A percentile compares a stretch with the other conserved stretches of the same genome.
Evolutionary conservation across 2,113 vertebrate species (phyloP).

Genomic region (Microcebus murinus): DNA sequence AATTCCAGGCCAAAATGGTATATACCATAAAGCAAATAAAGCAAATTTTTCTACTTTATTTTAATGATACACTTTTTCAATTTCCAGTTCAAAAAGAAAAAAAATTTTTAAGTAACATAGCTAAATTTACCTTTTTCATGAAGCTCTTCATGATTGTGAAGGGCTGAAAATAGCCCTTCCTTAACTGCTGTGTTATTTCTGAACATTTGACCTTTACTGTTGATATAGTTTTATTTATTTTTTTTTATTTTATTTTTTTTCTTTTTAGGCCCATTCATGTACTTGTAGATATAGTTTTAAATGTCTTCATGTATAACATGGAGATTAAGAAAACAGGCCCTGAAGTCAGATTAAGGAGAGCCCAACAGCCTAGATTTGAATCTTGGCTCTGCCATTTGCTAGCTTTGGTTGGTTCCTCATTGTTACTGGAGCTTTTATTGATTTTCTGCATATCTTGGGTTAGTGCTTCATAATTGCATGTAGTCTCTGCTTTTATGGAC

Average conservation of each 20-base stretch:
- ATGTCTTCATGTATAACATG: neutral
- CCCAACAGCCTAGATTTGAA: neutral
- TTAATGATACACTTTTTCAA: neutral
- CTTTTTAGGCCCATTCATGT: too few relatives aligned
- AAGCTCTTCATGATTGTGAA: neutral
- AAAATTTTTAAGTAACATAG: neutral
- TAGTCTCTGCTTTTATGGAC: neutral
- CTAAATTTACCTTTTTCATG: slow-evolving; percentile 28
- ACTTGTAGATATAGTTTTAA: neutral
- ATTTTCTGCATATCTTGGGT: neutral
- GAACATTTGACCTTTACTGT: neutral
- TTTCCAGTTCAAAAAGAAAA: slow-evolving; percentile 6
- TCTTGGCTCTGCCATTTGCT: neutral
- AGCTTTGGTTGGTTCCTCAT: slow-evolving; percentile 22
- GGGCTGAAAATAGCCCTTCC: slow-evolving; percentile 11
- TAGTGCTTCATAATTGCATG: neutral
- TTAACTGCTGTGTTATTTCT: neutral
- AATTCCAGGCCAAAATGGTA: neutral
- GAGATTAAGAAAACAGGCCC: neutral
- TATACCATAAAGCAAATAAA: neutral
- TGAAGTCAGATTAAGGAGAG: neutral
- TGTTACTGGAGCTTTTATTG: neutral
- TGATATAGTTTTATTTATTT: neutral
- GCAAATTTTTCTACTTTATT: neutral
- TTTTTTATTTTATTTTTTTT: too few relatives aligned